Conservation (phyloP, 2,113 vertebrate genomes). For the Uria lomvia region DNA sequence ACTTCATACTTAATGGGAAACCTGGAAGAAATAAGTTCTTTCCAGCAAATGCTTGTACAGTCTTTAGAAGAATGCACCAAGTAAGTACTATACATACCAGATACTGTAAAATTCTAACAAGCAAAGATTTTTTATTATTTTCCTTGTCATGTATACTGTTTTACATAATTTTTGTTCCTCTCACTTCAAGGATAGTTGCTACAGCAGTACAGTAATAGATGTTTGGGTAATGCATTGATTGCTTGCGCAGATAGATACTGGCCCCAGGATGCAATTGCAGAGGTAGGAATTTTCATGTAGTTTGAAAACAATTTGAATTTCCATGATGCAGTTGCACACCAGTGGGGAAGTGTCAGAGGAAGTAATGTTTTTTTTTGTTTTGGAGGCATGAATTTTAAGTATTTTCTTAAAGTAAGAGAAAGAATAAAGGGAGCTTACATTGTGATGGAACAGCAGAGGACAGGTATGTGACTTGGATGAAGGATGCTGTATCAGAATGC, state of each 20-base stretch:
- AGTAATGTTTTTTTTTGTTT: background rate
- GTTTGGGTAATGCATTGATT: background rate
- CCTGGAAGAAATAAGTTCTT: conserved; percentile 95
- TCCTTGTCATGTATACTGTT: background rate
- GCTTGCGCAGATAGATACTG: background rate
- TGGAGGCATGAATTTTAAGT: background rate
- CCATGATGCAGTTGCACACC: background rate
- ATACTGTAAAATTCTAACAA: background rate
- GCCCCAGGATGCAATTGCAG: background rate
- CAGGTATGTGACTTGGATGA: background rate
- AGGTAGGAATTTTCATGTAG: background rate
- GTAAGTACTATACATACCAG: conserved; percentile 74
- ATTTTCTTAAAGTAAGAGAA: background rate
- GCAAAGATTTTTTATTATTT: background rate
- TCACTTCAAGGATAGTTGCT: background rate
- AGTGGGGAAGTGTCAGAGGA: background rate
- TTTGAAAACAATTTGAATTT: background rate
- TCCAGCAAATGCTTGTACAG: conserved; percentile 96
- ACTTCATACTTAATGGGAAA: conserved; percentile 90
- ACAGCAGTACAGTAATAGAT: background rate
- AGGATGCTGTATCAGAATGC: background rate
- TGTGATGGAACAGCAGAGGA: background rate
- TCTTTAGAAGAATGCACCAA: conserved; percentile 96
- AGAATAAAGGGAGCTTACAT: background rate
- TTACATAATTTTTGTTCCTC: background rate